These are phyloP conservation scores for Melieria picta DNA, from an alignment of 2,888 invertebrate species.

Conservation along the genomic window DNA sequence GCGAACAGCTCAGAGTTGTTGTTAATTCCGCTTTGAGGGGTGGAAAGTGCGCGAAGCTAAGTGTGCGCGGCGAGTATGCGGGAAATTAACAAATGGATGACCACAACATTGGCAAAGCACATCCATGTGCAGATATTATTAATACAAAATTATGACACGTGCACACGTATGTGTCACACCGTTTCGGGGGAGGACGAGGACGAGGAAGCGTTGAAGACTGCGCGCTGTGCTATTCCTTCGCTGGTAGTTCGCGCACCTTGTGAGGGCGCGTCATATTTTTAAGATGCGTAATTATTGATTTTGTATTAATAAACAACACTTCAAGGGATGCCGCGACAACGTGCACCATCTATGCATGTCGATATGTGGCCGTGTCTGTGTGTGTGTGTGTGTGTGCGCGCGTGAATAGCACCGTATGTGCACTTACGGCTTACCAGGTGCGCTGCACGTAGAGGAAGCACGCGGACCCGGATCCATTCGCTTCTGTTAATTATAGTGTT, in stretches of 20 bases:
- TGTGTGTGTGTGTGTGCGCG: background rate
- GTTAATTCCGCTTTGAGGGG: too few relatives aligned
- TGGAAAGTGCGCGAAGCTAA: too few relatives aligned
- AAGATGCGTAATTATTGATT: conserved; percentile 63
- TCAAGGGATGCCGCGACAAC: background rate
- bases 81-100: conserved; percentile 3
- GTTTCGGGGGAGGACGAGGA: too few relatives aligned
- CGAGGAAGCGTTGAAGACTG: too few relatives aligned
- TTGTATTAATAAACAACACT: conserved; percentile 50
- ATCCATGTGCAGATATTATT: background rate
- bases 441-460: background rate
- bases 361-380: background rate
- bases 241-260: background rate
- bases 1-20: too few relatives aligned
- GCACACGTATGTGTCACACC: background rate
- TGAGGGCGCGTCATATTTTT: conserved; percentile 41
- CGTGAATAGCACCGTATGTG: background rate
- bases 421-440: background rate
- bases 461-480: background rate
- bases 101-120: background rate
- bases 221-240: background rate
- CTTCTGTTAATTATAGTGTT: conserved; percentile 44
- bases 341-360: conserved; percentile 2
- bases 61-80: too few relatives aligned
- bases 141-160: conserved; percentile 3